phyloP scores from a whole-genome alignment of 1,140 invertebrate species.

The Hypothenemus hampei region DNA sequence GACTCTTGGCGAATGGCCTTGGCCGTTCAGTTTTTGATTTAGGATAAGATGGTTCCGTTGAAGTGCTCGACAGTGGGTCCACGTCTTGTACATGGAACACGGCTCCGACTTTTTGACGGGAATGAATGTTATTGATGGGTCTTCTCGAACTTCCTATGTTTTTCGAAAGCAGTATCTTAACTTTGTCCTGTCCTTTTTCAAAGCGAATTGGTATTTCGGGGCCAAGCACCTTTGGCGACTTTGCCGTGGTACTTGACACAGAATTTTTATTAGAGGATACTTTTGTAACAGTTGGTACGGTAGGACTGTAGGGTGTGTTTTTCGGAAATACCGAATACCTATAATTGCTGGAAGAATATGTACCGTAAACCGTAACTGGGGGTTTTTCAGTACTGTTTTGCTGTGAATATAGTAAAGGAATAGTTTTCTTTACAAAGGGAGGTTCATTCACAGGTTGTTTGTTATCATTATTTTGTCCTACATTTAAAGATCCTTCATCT shows the following conservation, averaged over 20 bases:
- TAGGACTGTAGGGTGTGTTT: constrained; percentile 16
- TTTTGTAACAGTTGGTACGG: constrained; percentile 20
- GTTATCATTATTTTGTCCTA: background rate
- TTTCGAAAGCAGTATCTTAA: constrained; percentile 28
- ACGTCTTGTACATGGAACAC: constrained; percentile 2
- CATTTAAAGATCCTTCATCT: constrained; percentile 17
- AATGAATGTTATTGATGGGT: background rate
- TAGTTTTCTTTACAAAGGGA: constrained; percentile 19
- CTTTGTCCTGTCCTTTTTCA: constrained; percentile 21
- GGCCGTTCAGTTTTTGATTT: constrained; percentile 32
- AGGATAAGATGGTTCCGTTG: background rate
- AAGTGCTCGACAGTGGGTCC: constrained; percentile 1
- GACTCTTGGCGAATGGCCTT: constrained; percentile 28
- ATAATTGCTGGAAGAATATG: constrained; percentile 18
- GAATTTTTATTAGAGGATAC: no score
- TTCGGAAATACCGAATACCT: background rate
- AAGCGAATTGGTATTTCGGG: constrained; percentile 24
- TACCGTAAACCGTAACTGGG: constrained; percentile 30
- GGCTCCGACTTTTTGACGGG: constrained; percentile 1
- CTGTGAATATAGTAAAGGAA: constrained; percentile 12
- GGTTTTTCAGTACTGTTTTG: constrained; percentile 18
- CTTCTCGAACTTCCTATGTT: constrained; percentile 10
- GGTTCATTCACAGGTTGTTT: constrained; percentile 23
- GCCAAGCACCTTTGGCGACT: constrained; percentile 1
- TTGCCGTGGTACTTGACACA: background rate